Evolutionary conservation across 92 coral and sea anemone species (phyloP), one percentile per base, ranked within the genome.

Genomic region (Umimayanthus chanpuru): DNA sequence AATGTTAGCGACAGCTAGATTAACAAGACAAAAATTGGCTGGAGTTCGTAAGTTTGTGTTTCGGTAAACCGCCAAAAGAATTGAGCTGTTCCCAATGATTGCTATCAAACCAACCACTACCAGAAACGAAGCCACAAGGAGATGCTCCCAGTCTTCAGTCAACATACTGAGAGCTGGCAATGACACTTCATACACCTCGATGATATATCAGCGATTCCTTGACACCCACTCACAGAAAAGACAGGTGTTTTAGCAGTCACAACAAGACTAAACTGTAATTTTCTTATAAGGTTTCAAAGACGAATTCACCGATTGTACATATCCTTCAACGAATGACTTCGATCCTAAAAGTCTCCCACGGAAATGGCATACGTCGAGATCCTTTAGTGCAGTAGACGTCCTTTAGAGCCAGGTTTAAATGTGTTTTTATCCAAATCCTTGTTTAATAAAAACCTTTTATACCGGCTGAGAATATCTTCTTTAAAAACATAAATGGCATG

Each of bases 1-100:
- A 70, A 83, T 83, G 87, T 83, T 83, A 26, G 87, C 87, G 4
- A 83, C 78, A 32, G 87, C 87, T 3, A 83, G 64, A 83, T 83
- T 83, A 26, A 70, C 87, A 12, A 83, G 87, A 30, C 66, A 83
- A 29, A 70, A 83, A 18, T 83, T 83, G 8, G 87, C 87, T 44
- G 87, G 77, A 43, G 77, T 83, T 43, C 87, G 65, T 68, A 83
- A 53, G 25, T 70, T 83, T 29, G 76, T 68, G 44, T 83, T 83
- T 18, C 67, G 70, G 77, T 83, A 44, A 41, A 83, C 87, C 9
- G 87, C 87, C 15, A 83, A 50, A 20, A 67, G 87, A 43, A 83
- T 71, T 44, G 78, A 71, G 39, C 87, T 68, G 28, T 83, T 83
- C 20, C 66, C 87, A 47, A 83, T 28, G 77, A 83, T 83, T 44